Evolutionary conservation across 1,140 invertebrate genomes (phyloP), one percentile per base, ranked within the genome.

Genomic region (Metopolophium dirhodum): DNA sequence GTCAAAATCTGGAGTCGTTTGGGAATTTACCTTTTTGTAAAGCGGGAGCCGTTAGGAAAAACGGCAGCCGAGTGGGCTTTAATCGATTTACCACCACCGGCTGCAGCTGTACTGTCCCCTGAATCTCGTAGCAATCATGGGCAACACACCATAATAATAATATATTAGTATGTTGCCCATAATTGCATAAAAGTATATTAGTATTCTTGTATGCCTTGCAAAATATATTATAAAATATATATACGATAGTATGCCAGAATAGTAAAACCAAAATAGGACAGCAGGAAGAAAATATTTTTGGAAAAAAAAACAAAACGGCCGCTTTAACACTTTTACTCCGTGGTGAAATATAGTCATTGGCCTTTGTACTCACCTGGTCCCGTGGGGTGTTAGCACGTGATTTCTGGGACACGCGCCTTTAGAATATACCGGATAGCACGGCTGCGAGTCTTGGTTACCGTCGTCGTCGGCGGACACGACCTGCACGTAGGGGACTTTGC

Each of bases 361-460:
- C 6, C 7, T n/a, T 89, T 41, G 47, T 61, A 51, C 49, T 93
- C 3, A n/a, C 91, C 82, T 30, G 26, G 3, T 45, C 8, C 89
- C 57, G 37, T 11, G 30, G 6, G 91, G 91, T 1, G 26, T 45
- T 47, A 85, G 8, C 49, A 93, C 82, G 49, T 41, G 82, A 41
- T 35, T 26, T 1, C 22, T 22, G 37, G 77, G 91, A 57, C 91
- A 93, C 14, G 91, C 82, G 7, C 91, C 91, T 20, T 26, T 51
- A 0, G 91, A n/a, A 49, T 93, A 93, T n/a, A 93, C 20, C 0
- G 91, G 82, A 57, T 93, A 93, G 7, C 91, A 93, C 4, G 91
- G 47, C 49, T 26, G 26, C 2, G 47, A n/a, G 47, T 85, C 0
- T 20, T 93, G 14, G 49, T 93, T 26, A 18, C 30, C 82, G 26